These are phyloP conservation scores for Timema podura DNA, from an alignment of 2,888 invertebrate genomes.

Conservation along the genomic window DNA sequence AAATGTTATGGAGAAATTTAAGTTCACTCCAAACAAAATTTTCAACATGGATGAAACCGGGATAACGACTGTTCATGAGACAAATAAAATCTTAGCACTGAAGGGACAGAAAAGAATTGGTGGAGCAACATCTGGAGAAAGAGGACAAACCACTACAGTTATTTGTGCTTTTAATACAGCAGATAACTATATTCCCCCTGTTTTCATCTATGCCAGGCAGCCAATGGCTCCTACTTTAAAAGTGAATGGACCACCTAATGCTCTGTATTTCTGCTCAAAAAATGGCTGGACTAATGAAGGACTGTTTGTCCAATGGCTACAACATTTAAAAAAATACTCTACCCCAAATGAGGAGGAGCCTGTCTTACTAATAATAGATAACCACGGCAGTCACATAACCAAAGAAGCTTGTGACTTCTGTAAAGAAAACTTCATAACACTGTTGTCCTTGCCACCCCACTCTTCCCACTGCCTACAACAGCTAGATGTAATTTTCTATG, in stretches of 20 bases:
- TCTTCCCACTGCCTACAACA: too few species aligned
- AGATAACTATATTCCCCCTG: conserved; percentile 14
- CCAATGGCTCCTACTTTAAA: too few species aligned
- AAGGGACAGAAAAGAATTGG: conserved; percentile 34
- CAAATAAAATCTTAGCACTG: conserved; percentile 33
- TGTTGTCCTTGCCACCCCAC: too few species aligned
- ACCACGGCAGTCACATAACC: too few species aligned
- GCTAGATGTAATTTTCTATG: too few species aligned
- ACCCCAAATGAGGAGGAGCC: too few species aligned
- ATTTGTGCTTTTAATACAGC: conserved; percentile 15
- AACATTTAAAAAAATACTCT: neutral
- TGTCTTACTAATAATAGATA: too few species aligned
- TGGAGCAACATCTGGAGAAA: conserved; percentile 30
- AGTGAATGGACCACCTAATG: too few species aligned
- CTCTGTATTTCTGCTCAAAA: too few species aligned
- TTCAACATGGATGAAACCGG: conserved; percentile 38
- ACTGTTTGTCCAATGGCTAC: neutral
- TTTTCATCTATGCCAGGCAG: conserved; percentile 3
- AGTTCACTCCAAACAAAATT: conserved; percentile 25
- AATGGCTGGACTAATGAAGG: neutral
- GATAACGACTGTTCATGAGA: conserved; percentile 35
- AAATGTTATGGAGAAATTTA: conserved; percentile 12
- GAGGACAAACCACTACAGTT: conserved; percentile 31
- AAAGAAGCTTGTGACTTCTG: too few species aligned
- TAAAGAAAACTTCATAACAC: too few species aligned